Base-by-base conservation (phyloP, 2,113 vertebrate genomes). In the Otolemur garnettii region DNA sequence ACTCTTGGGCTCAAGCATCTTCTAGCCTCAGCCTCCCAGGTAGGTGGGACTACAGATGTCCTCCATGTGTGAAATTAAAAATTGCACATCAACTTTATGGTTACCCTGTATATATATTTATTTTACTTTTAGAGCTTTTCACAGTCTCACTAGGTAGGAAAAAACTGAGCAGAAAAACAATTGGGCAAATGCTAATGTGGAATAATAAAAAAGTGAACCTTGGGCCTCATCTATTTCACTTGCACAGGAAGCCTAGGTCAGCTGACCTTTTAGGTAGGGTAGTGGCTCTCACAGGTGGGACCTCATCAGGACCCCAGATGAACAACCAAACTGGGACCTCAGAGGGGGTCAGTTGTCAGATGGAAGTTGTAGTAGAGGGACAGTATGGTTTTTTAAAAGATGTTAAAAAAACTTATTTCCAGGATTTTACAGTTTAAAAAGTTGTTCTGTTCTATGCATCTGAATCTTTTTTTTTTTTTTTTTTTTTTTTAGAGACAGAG, bases 41-140 rank as follows among this genome's bases (percentile, higher is more conserved):
- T 50, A 50, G 45, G 45, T 50, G 45, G 45, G 45, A 50, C 45
- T 50, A 50, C 7, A 50, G 45, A 10, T 10, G 45, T 50, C 45
- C 45, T 50, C 45, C 8, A 50, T 50, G 45, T 50, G 45, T 50
- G 45, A 50, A 50, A 50, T 50, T 50, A 9, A 50, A 50, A 50
- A 50, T 50, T 50, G 45, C 45, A 50, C 45, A 50, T 10, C 45
- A 50, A 50, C 45, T 50, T 50, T 50, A 50, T 50, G 45, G 45
- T 50, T 9, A 50, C 4, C 50, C 9, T 72, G 57, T 59, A 59
- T 55, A 30, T 50, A 45, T 24, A 68, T 42, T 64, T 64, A 69
- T 84, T 62, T 81, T 64, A 69, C 90, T 62, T 81, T 89, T 77
- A 95, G 88, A 88, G 83, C 60, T 9, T 45, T 81, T 45, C 77